Evolutionary conservation across 92 coral and sea anemone genomes (phyloP).

Genomic region (Zoanthus sansibaricus): DNA sequence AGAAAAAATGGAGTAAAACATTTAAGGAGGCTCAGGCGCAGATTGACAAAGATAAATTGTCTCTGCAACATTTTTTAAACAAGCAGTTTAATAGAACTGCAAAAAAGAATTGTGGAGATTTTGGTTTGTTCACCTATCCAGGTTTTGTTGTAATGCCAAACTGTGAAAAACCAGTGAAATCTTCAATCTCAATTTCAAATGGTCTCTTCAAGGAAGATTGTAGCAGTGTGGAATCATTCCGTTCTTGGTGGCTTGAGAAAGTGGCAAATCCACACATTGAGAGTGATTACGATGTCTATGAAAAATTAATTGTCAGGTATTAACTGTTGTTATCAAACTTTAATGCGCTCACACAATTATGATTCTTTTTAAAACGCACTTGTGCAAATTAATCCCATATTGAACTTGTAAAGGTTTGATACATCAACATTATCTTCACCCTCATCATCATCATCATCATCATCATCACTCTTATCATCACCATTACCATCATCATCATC

Average conservation of each 20-base stretch:
- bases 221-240: constrained; percentile 31
- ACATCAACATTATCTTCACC: too few species aligned
- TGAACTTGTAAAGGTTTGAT: too few species aligned
- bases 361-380: too few species aligned
- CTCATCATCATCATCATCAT: too few species aligned
- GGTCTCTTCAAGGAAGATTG: constrained; percentile 59
- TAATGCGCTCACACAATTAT: too few species aligned
- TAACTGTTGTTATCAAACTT: background rate
- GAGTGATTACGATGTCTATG: constrained; percentile 11
- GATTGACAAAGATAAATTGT: constrained; percentile 52
- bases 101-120: background rate
- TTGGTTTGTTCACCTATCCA: constrained; percentile 36
- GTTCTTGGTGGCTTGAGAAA: constrained; percentile 53
- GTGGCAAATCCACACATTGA: background rate
- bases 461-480: too few species aligned
- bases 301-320: constrained; percentile 27
- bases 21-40: constrained; percentile 42
- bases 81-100: too few species aligned
- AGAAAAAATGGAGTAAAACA: background rate
- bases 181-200: background rate
- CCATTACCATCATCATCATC: too few species aligned
- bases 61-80: too few species aligned
- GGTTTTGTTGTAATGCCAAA: constrained; percentile 73
- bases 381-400: too few species aligned
- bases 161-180: constrained; percentile 14